Evolutionary conservation across 2,797 vertebrate genomes (phyloP).

Genomic region (Sphenopsis melanotis): DNA sequence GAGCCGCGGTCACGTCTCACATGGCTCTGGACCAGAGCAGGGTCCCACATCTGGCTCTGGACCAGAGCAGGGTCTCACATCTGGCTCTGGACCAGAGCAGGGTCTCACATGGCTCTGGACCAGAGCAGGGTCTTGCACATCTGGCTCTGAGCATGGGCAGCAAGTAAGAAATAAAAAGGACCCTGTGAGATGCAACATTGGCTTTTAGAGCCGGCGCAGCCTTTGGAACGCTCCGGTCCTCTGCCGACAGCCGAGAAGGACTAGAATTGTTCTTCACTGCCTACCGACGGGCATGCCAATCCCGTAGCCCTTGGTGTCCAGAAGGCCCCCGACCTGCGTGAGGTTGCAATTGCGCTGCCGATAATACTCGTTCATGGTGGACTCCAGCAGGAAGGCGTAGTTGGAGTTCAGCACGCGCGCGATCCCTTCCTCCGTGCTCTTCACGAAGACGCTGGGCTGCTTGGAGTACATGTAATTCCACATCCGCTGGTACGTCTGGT

Average conservation of each 20-base stretch:
- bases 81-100: conserved; percentile 12
- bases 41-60: neutral
- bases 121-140: neutral
- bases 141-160: neutral
- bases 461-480: conserved; percentile 99
- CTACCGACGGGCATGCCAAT: conserved; percentile 98
- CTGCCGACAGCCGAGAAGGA: conserved; percentile 65
- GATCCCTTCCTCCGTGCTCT: conserved; percentile 97
- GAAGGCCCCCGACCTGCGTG: conserved; percentile 94
- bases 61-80: neutral
- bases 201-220: conserved; percentile 15
- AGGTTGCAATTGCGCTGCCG: conserved; percentile 97
- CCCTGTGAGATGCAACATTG: conserved; percentile 9
- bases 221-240: conserved; percentile 52
- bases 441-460: conserved; percentile 96
- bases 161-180: neutral
- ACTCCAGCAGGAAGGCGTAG: conserved; percentile 97
- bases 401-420: conserved; percentile 95
- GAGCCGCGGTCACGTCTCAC: conserved; percentile 28
- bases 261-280: conserved; percentile 76
- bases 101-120: neutral
- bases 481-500: conserved; percentile 98
- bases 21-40: conserved; percentile 29
- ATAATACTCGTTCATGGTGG: conserved; percentile 99
- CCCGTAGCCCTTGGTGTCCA: conserved; percentile 99